A percentile compares a stretch with the other conserved stretches of the same genome.
Conservation (phyloP, 2,797 vertebrate genomes). For the Danionella dracula region DNA sequence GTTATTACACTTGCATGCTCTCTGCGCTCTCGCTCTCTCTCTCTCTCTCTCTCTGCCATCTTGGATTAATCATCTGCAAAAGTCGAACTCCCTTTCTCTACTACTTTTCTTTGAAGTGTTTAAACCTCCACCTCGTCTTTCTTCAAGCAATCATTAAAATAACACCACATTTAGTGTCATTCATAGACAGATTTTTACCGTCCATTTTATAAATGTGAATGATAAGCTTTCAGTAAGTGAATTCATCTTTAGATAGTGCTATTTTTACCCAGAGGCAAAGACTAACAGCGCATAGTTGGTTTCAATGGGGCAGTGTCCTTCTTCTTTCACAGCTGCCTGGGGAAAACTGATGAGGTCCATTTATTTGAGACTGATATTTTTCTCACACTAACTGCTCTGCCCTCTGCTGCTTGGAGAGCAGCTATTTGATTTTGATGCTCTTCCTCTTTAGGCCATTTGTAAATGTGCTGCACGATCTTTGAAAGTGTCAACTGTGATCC, state of each 20-base stretch:
- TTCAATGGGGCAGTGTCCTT: slow-evolving; percentile 32
- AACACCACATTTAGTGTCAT: slow-evolving; percentile 15
- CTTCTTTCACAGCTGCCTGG: slow-evolving; percentile 22
- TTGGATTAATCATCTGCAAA: slow-evolving; percentile 38
- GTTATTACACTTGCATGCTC: slow-evolving; percentile 62
- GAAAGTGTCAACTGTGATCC: not conserved
- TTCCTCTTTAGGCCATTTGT: slow-evolving; percentile 10
- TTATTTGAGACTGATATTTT: slow-evolving; percentile 35
- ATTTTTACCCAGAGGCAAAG: slow-evolving; percentile 27
- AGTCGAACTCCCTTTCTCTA: slow-evolving; percentile 31
- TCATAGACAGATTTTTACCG: slow-evolving; percentile 1
- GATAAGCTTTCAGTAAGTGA: slow-evolving; percentile 9
- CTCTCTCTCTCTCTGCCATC: slow-evolving; percentile 15
- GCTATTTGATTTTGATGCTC: slow-evolving; percentile 29
- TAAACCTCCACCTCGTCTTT: slow-evolving; percentile 11
- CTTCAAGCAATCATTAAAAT: slow-evolving; percentile 28
- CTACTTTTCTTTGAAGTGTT: slow-evolving; percentile 21
- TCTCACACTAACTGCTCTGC: slow-evolving; percentile 38
- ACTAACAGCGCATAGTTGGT: slow-evolving; percentile 17
- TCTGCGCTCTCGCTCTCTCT: not conserved
- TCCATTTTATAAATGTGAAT: slow-evolving; percentile 31
- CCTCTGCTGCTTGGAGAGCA: slow-evolving; percentile 37
- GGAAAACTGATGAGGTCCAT: slow-evolving; percentile 36
- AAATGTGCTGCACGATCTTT: slow-evolving; percentile 33
- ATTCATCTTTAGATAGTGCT: slow-evolving; percentile 10